A percentile compares a stretch with the other conserved stretches of the same genome.
Conservation (phyloP, 2,888 invertebrate genomes). For the Campoplex nolae region DNA sequence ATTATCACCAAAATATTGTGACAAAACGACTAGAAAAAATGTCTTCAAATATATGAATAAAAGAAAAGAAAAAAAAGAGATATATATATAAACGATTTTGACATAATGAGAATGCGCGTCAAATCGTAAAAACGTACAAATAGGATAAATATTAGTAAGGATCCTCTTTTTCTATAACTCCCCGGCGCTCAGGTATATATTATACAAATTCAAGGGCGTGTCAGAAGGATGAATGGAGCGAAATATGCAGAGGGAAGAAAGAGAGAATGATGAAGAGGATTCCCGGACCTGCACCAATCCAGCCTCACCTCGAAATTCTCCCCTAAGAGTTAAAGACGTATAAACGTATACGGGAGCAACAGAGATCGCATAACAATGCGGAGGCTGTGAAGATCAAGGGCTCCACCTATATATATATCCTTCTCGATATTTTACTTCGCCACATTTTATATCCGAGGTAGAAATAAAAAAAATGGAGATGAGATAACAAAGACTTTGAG, state of each 20-base stretch:
- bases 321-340: neutral
- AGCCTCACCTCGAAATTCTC: slow-evolving; percentile 61
- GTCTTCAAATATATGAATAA: neutral
- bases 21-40: neutral
- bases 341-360: neutral
- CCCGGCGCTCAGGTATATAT: slow-evolving; percentile 12
- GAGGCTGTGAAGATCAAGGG: slow-evolving; percentile 27
- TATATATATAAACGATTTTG: neutral
- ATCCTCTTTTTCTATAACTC: neutral
- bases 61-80: neutral
- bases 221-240: slow-evolving; percentile 47
- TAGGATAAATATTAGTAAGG: neutral
- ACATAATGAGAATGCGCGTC: neutral
- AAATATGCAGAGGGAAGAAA: slow-evolving; percentile 25
- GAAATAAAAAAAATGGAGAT: neutral
- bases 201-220: slow-evolving; percentile 48
- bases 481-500: slow-evolving; percentile 3
- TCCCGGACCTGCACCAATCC: slow-evolving; percentile 78
- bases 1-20: neutral
- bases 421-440: slow-evolving; percentile 17
- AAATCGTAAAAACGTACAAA: neutral
- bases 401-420: neutral
- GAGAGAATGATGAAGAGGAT: slow-evolving; percentile 48
- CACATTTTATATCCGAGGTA: slow-evolving; percentile 17
- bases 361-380: slow-evolving; percentile 33